Evolutionary conservation across 2,113 vertebrate species (phyloP), one percentile per base, ranked within the genome.

Genomic region (Osmerus mordax): DNA sequence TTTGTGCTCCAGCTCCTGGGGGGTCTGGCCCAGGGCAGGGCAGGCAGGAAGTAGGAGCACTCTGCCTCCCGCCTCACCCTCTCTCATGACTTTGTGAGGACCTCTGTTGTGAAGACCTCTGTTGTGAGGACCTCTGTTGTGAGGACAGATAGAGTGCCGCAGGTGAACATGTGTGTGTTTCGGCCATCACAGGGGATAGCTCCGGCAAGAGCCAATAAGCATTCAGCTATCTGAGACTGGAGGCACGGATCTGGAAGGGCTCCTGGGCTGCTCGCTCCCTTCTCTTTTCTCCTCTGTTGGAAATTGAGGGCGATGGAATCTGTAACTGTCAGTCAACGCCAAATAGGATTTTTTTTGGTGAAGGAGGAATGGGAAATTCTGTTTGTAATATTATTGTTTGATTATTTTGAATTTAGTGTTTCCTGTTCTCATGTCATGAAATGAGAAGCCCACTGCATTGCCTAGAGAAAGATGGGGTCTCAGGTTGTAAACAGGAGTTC

Each of bases 1-100:
- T 72, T 77, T 72, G 65, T 63, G 58, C 28, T 25, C 28, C 28
- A 55, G 58, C 28, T 25, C 28, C 28, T 29, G 15, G 13, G 65
- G 70, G 70, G 19, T 72, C 16, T 19, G 15, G 28, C 63, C 29
- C 32, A n/a, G 63, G 63, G 28, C 63, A 65, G 25, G 63, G 29
- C 18, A 41, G 63, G 29, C 18, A 41, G 18, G 63, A 18, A 11
- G 29, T 14, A 8, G 12, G 16, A n/a, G 47, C 64, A 21, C 32
- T 3, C 32, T 18, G 11, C 14, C 41, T 47, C 7, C 9, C 41
- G 1, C 9, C 6, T 11, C 41, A 47, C 2, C 9, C 41, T 11
- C 41, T 11, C 41, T 47, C 41, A 21, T 21, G 21, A 21, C 21
- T 21, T 21, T 21, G 21, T 21, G 21, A 21, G 21, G 21, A 21